Evolutionary conservation across 2,888 invertebrate species (phyloP), one percentile per base, ranked within the genome.

Genomic region (Baccha elongata): DNA sequence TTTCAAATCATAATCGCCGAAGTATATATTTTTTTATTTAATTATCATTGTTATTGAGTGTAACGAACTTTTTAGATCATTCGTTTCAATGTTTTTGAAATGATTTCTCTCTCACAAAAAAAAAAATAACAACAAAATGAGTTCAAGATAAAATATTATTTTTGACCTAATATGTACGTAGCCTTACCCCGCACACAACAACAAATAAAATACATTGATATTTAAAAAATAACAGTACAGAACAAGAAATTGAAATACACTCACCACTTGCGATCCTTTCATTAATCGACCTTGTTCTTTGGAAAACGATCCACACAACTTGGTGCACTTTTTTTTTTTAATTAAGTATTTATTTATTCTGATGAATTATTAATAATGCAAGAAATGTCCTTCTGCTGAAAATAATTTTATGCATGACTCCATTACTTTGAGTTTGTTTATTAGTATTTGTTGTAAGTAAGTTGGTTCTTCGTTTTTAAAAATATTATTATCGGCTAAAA

Each of bases 181-280:
- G 13, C 15, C 5, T 52, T 3, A 11, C 17, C 23, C 48, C 48
- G 17, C 13, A 46, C 19, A 8, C 19, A 53, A n/a, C 40, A 26
- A 4, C 13, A 58, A n/a, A n/a, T n/a, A 26, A 8, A 29, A 6
- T 48, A 48, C 8, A 23, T 7, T 17, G 29, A 52, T 52, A 52
- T 17, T 17, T 6, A 17, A 29, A 52, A 10, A 52, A 32, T 52
- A 52, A 52, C 29, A 32, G 35, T 11, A 35, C 35, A 37, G 21
- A 23, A 42, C 8, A 42, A 42, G 26, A 58, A 44, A 44, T 60
- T 60, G 15, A 19, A 21, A 53, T 35, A 35, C 8, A 37, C 69
- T 71, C 60, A 71, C 69, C 69, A 48, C 46, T 37, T 58, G 26
- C 48, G n/a, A 40, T 19, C 13, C 48, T 62, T 72, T 52, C 42